Base-by-base conservation (phyloP, 2,888 invertebrate species). In the Gerris lacustris region DNA sequence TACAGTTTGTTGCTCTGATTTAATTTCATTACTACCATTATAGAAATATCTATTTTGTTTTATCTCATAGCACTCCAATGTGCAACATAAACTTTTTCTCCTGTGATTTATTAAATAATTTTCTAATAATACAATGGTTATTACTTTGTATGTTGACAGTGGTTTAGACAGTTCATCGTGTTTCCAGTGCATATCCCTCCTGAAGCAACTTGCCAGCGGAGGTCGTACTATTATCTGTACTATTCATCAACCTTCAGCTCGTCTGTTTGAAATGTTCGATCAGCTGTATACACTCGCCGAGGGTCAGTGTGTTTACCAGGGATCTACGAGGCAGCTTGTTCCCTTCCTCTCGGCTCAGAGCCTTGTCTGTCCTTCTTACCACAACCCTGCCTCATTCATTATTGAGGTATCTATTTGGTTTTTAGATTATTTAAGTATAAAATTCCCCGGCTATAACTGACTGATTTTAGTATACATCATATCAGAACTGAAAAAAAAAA, bases 251-350 rank as follows among this genome's bases (percentile, higher is more conserved):
- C 96, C 96, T 0, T 95, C 94, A n/a, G 96, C 96, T 31, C 87
- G 96, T 77, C 83, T 96, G 74, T 96, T 96, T 78, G 96, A 96
- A 81, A 96, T 94, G 92, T 96, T 96, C 79, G 96, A 96, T 79
- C 90, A 96, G 80, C 83, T 97, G 75, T 96, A 96, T 80, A 94
- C 96, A 6, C 81, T 97, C 74, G 92, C 96, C 17, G 94, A 95
- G 76, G 96, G 96, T 0, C 92, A 94, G 80, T 96, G 96, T 79
- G 92, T 96, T 15, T 97, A 96, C 80, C 92, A 94, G 79, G 96
- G 96, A 69, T 90, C 90, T 72, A 92, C 94, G 0, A 88, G 86
- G 71, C 87, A 91, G 78, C 82, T 96, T 71, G 91, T 97, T 77
- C 88, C 90, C 75, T 92, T 91, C 80, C 84, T 96, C 72, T 86